Base-by-base conservation (phyloP, 2,113 vertebrate genomes). In the Psilopsiagon aymara region DNA sequence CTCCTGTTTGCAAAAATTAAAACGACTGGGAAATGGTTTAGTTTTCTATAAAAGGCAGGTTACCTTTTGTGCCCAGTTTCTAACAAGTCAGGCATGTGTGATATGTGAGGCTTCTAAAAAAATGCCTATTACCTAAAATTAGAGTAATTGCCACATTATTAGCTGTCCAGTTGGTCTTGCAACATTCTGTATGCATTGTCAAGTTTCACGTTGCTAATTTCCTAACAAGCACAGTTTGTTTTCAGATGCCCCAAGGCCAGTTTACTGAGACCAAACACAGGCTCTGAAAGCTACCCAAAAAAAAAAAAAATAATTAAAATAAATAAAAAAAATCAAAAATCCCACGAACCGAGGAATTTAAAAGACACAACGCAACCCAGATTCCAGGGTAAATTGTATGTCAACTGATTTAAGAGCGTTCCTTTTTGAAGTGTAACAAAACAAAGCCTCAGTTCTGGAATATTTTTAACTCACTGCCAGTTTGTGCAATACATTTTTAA, bases 401-500 rank as follows among this genome's bases (percentile, higher is more conserved):
- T 64, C 41, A 80, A 59, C 53, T 75, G 43, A 88, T 89, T 92
- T 96, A 91, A 87, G 46, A 63, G 35, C 78, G 84, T 79, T 93
- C 95, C 59, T 95, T 84, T 93, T 29, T 35, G 21, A 95, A 81
- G 73, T 49, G 39, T 51, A 97, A 83, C 52, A 94, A 94, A 97
- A 88, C 78, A 88, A 95, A 92, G 88, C 33, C 63, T 47, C 80
- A 31, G 79, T 49, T 74, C 89, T 90, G 77, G 67, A 76, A 92
- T 96, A 78, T 97, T 95, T 95, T 97, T 97, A 97, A 96, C 97
- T 95, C 70, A 23, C 96, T 94, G 97, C 91, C 92, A 96, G 96
- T 97, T 97, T 94, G 95, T 97, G 97, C 96, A 92, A 97, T 98
- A 86, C 96, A 98, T 98, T 98, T 98, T 98, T 98, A 97, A 98